Conservation (phyloP, 2,888 invertebrate genomes). For the Caprella mutica region DNA sequence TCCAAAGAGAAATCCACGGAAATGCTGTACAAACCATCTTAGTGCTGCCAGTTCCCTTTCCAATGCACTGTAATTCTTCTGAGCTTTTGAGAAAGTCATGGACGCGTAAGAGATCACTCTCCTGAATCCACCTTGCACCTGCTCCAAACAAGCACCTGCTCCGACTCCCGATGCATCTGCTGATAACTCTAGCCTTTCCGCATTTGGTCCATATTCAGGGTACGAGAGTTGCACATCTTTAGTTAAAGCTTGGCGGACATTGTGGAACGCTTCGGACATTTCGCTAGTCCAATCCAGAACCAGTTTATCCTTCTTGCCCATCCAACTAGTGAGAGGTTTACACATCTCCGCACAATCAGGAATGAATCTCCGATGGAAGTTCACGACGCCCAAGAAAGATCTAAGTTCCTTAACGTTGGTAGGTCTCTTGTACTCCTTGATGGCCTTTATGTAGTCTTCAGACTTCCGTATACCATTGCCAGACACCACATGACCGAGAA, state of each 20-base stretch:
- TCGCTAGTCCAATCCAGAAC: not conserved
- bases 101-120: not conserved
- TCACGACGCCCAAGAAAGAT: not conserved
- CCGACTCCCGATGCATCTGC: not conserved
- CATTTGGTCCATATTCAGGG: not conserved
- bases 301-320: not conserved
- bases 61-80: slow-evolving; percentile 3
- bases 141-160: not conserved
- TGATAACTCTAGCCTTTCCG: not conserved
- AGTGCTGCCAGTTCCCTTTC: slow-evolving; percentile 3
- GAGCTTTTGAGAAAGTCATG: not conserved
- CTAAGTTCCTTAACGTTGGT: not conserved
- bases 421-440: not conserved
- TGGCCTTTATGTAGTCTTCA: not conserved
- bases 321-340: not conserved
- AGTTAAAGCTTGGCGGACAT: not conserved
- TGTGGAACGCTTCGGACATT: not conserved
- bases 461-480: not conserved
- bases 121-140: not conserved
- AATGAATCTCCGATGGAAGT: not conserved
- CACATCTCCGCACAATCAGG: not conserved
- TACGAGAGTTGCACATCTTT: not conserved
- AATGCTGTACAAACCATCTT: not conserved
- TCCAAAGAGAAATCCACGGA: not conserved
- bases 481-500: not conserved